These are phyloP conservation scores for Caenorhabditis doughertyi DNA, from an alignment of 2,888 invertebrate species.

Conservation along the genomic window DNA sequence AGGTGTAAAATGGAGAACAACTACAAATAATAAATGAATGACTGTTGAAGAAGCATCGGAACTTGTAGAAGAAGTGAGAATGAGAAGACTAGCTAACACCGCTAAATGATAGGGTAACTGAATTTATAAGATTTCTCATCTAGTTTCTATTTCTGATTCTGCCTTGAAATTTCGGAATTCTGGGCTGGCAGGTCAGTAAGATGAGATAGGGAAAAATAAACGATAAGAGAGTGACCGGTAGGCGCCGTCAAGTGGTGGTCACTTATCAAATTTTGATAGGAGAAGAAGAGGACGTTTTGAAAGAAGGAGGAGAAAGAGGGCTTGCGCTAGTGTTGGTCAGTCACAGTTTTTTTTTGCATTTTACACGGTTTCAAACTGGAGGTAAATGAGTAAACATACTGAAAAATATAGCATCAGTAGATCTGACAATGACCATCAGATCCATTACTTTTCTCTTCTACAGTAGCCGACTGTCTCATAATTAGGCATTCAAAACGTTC, in stretches of 20 bases:
- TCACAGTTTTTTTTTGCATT: constrained; percentile 55
- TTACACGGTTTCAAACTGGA: constrained; percentile 48
- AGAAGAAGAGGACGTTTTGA: constrained; percentile 43
- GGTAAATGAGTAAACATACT: constrained; percentile 51
- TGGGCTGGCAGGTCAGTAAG: constrained; percentile 52
- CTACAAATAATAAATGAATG: constrained; percentile 59
- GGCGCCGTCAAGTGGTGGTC: constrained; percentile 50
- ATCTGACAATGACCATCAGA: constrained; percentile 25
- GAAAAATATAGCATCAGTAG: constrained; percentile 2
- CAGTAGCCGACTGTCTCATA: constrained; percentile 45
- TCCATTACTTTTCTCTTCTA: constrained; percentile 43
- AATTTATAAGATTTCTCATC: constrained; percentile 21
- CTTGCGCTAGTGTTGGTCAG: constrained; percentile 19
- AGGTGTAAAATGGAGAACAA: constrained; percentile 61
- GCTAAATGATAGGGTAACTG: constrained; percentile 40
- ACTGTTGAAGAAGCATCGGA: constrained; percentile 43
- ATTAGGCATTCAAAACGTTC: constrained; percentile 50
- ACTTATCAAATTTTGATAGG: constrained; percentile 58
- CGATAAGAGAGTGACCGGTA: constrained; percentile 61
- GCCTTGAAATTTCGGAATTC: constrained; percentile 45
- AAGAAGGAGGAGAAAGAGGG: constrained; percentile 23
- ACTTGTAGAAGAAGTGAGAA: constrained; percentile 42
- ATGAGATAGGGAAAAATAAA: constrained; percentile 33
- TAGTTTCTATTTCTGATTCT: constrained; percentile 29
- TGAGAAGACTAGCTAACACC: constrained; percentile 30